A percentile compares a stretch with the other conserved stretches of the same genome.
Evolutionary conservation across 2,888 invertebrate genomes (phyloP).

Genomic region (Amphimallon solstitiale): DNA sequence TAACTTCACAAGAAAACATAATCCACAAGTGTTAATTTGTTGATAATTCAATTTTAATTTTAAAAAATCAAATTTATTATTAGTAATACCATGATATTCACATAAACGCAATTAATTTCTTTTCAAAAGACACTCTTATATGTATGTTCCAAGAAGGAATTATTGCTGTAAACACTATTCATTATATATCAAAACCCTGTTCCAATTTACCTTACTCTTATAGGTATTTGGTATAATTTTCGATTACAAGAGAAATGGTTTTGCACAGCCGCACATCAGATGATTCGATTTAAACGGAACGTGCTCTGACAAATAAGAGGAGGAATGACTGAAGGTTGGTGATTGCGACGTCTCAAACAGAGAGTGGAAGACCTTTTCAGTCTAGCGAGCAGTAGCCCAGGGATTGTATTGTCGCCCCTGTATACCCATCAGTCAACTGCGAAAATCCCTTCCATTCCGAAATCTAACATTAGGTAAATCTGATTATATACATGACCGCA

Average conservation of each 20-base stretch:
- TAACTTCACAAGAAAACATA: no score
- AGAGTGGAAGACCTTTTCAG: constrained; percentile 13
- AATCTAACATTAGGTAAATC: constrained; percentile 18
- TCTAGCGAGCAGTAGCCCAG: constrained; percentile 7
- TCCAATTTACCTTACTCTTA: background rate
- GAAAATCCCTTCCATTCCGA: background rate
- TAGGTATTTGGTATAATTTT: constrained; percentile 12
- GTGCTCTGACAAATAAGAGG: constrained; percentile 30
- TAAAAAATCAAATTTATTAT: no score
- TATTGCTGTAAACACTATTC: no score
- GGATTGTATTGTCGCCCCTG: constrained; percentile 16
- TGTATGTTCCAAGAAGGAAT: no score
- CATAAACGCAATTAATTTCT: no score
- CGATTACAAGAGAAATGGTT: constrained; percentile 25
- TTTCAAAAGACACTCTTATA: no score
- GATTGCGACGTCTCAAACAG: constrained; percentile 29
- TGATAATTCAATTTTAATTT: no score
- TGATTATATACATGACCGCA: constrained; percentile 6
- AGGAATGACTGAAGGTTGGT: constrained; percentile 23
- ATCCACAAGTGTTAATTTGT: no score
- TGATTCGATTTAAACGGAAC: constrained; percentile 26
- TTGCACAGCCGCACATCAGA: constrained; percentile 13
- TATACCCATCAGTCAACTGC: constrained; percentile 14
- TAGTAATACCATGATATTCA: no score
- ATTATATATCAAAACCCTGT: background rate